Evolutionary conservation across 2,113 vertebrate genomes (phyloP).

Genomic region (Nanorana parkeri): DNA sequence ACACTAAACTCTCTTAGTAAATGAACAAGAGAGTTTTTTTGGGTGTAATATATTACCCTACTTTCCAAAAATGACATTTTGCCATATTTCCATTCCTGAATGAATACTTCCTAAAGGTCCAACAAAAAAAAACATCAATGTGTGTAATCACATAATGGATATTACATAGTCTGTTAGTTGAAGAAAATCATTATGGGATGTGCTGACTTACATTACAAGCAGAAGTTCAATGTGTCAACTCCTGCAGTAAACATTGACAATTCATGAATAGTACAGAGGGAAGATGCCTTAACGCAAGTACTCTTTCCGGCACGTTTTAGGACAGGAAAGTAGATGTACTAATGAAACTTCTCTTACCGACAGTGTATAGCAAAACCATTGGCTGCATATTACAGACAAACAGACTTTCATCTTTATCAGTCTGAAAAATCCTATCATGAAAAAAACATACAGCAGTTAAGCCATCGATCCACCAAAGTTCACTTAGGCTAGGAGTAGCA

Average conservation of each 20-base stretch:
- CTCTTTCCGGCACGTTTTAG: not conserved
- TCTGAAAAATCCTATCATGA: not conserved
- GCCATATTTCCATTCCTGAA: too few relatives aligned
- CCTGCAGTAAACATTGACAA: slow-evolving; percentile 34
- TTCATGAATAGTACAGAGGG: slow-evolving; percentile 13
- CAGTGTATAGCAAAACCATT: not conserved
- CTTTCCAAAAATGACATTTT: too few relatives aligned
- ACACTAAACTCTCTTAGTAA: too few relatives aligned
- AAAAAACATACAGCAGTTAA: too few relatives aligned
- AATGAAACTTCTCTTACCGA: slow-evolving; percentile 7
- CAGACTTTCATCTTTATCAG: not conserved
- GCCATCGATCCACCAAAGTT: too few relatives aligned
- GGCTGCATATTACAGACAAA: not conserved
- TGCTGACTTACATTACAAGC: slow-evolving; percentile 15
- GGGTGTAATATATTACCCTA: too few relatives aligned
- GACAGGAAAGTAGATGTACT: slow-evolving; percentile 4
- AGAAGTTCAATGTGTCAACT: slow-evolving; percentile 1
- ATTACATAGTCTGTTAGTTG: not conserved
- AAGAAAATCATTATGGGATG: slow-evolving; percentile 13
- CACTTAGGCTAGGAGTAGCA: too few relatives aligned
- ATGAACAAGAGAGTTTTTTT: too few relatives aligned
- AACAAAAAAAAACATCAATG: too few relatives aligned
- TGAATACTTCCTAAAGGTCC: too few relatives aligned
- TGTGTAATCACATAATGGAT: not conserved
- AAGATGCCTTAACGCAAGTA: slow-evolving; percentile 2